phyloP scores from a whole-genome alignment of 2,797 vertebrate genomes.

The Sebastes matsubarae region DNA sequence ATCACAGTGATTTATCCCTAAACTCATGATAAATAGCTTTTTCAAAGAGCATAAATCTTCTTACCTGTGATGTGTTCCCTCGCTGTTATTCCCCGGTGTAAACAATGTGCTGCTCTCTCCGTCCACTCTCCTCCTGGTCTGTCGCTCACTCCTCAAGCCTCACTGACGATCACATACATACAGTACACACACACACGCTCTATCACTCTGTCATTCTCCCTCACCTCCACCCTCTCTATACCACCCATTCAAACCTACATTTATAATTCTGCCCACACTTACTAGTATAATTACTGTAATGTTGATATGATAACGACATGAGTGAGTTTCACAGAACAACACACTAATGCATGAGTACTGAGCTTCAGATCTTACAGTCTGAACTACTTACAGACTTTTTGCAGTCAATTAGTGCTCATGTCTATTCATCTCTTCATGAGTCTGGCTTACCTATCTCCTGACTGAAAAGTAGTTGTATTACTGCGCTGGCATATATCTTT shows the following conservation, averaged over 20 bases:
- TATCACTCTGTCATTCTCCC: neutral
- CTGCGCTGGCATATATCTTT: neutral
- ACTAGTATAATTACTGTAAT: neutral
- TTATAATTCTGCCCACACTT: neutral
- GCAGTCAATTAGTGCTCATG: neutral
- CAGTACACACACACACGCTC: neutral
- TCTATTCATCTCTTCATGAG: neutral
- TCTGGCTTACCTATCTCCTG: neutral
- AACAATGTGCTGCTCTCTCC: slow-evolving; percentile 34
- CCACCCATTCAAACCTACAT: slow-evolving; percentile 14
- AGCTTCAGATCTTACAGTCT: neutral
- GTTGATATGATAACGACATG: neutral
- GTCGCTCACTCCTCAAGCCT: slow-evolving; percentile 43
- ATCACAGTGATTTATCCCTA: neutral
- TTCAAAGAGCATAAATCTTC: slow-evolving; percentile 28
- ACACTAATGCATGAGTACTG: neutral
- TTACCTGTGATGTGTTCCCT: slow-evolving; percentile 48
- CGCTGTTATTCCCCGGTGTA: slow-evolving; percentile 11
- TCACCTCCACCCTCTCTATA: neutral
- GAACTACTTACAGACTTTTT: neutral
- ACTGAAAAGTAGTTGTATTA: neutral
- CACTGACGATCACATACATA: slow-evolving; percentile 25
- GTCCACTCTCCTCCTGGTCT: slow-evolving; percentile 47
- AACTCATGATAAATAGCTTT: neutral
- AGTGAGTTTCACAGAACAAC: neutral